A percentile compares a stretch with the other conserved stretches of the same genome.
Evolutionary conservation across 2,113 vertebrate species (phyloP).

Genomic region (Azemiops feae): DNA sequence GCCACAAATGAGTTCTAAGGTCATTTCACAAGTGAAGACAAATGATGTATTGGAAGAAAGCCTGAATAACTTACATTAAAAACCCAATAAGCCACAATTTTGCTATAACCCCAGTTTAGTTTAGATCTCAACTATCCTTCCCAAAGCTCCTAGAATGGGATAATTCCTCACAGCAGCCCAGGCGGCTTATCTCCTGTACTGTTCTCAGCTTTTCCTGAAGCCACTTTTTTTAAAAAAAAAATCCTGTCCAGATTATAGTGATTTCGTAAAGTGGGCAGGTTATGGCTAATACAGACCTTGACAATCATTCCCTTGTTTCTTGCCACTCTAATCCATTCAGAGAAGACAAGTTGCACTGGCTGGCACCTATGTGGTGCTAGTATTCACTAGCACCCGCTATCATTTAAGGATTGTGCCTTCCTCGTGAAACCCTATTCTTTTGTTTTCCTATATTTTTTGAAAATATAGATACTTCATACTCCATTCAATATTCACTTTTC

Average conservation of each 20-base stretch:
- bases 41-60: conserved; percentile 44
- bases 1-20: conserved; percentile 60
- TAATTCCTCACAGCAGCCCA: background rate
- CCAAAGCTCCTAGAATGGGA: conserved; percentile 28
- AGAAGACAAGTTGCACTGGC: background rate
- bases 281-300: background rate
- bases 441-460: background rate
- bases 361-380: background rate
- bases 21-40: conserved; percentile 59
- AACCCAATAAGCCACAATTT: conserved; percentile 43
- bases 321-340: background rate
- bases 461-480: background rate
- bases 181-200: background rate
- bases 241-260: background rate
- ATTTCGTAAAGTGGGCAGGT: background rate
- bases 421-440: background rate
- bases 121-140: conserved; percentile 25
- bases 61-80: conserved; percentile 57
- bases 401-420: background rate
- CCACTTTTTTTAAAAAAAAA: background rate
- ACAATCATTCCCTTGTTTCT: background rate
- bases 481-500: background rate
- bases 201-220: background rate
- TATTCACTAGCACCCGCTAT: background rate
- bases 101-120: conserved; percentile 34